These are phyloP conservation scores for Plagodis pulveraria DNA, from an alignment of 2,888 invertebrate genomes.

Conservation along the genomic window DNA sequence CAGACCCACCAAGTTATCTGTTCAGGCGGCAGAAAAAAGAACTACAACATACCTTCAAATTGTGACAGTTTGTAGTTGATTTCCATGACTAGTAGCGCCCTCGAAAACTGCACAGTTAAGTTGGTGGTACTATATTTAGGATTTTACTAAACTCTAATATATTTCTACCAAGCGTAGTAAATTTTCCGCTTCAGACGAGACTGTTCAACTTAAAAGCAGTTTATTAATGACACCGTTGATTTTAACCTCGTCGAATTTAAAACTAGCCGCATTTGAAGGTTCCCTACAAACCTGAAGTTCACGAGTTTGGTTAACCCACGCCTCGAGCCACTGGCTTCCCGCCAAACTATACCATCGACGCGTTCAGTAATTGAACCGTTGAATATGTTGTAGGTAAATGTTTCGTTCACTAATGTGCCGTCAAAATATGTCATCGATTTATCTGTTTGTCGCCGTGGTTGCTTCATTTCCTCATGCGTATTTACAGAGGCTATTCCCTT, in stretches of 20 bases:
- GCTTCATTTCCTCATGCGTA: conserved; percentile 1
- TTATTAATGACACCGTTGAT: not conserved
- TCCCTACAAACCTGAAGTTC: conserved; percentile 45
- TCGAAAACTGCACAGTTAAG: too few relatives aligned
- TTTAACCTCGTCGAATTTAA: conserved; percentile 26
- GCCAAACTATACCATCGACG: conserved; percentile 46
- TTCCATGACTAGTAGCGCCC: too few relatives aligned
- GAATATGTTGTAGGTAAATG: conserved; percentile 16
- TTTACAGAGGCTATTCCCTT: not conserved
- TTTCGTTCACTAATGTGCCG: conserved; percentile 31
- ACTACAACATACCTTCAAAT: too few relatives aligned
- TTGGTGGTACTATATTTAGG: too few relatives aligned
- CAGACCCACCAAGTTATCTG: too few relatives aligned
- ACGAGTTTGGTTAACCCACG: conserved; percentile 39
- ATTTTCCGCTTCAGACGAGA: too few relatives aligned
- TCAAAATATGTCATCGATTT: conserved; percentile 26
- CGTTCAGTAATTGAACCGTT: conserved; percentile 44
- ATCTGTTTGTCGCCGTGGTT: conserved; percentile 12
- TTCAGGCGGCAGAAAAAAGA: too few relatives aligned
- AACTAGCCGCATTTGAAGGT: conserved; percentile 40
- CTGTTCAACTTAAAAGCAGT: too few relatives aligned
- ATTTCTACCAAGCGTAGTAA: too few relatives aligned
- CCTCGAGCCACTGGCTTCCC: conserved; percentile 36
- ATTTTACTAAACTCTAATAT: too few relatives aligned
- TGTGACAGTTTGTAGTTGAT: too few relatives aligned